phyloP scores from a whole-genome alignment of 2,113 vertebrate species.

The Podocnemis expansa region DNA sequence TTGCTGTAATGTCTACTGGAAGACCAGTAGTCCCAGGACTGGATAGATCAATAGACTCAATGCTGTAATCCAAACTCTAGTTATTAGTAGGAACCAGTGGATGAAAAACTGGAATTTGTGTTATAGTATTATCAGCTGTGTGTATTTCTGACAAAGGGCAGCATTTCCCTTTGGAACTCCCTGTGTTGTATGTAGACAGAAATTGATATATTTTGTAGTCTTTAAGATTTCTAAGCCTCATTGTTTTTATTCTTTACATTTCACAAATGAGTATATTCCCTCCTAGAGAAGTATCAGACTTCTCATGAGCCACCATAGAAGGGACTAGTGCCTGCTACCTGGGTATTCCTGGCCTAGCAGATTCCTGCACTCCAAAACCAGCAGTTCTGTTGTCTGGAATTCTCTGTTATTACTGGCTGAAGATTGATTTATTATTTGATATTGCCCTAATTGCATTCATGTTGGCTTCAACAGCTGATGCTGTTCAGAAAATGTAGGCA shows the following conservation, averaged over 20 bases:
- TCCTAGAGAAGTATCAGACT: slow-evolving; percentile 2
- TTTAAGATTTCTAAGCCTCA: slow-evolving; percentile 29
- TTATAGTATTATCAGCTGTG: slow-evolving; percentile 42
- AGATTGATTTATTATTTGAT: not conserved
- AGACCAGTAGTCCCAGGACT: not conserved
- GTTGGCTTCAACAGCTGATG: not conserved
- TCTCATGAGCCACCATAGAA: not conserved
- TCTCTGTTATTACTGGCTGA: not conserved
- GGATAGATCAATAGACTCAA: not conserved
- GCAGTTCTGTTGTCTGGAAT: not conserved
- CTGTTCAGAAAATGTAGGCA: not conserved
- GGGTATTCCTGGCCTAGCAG: slow-evolving; percentile 2
- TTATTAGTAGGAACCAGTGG: not conserved
- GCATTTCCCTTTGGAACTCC: slow-evolving; percentile 25
- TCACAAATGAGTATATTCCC: not conserved
- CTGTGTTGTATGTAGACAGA: not conserved
- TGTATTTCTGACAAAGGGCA: slow-evolving; percentile 49
- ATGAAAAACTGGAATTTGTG: slow-evolving; percentile 23
- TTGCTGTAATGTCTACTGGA: not conserved
- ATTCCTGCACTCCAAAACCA: not conserved
- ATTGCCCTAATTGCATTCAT: not conserved
- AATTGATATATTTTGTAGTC: slow-evolving; percentile 43
- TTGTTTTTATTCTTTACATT: not conserved
- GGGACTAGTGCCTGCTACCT: not conserved
- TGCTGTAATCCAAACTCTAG: not conserved